Base-by-base conservation (phyloP, 2,888 invertebrate genomes). In the Pecten maximus region DNA sequence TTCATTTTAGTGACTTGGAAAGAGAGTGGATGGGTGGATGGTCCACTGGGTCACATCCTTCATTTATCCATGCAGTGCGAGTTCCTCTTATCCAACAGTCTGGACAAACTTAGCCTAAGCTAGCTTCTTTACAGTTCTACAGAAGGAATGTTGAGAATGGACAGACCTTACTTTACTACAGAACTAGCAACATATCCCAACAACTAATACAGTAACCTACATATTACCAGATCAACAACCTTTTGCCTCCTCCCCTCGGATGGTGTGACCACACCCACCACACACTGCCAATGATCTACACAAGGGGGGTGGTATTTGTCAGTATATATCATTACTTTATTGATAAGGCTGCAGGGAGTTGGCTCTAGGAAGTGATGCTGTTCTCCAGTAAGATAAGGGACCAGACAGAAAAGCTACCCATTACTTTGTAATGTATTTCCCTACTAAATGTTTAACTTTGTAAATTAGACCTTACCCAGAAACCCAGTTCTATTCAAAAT, bases 261-360 rank as follows among this genome's bases (percentile, higher is more conserved):
- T 16, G 35, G 28, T 1, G 12, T 35, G 74, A 74, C 74, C 74
- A 74, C 28, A 74, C 74, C 74, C 74, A 74, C 74, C 35, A 3
- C 8, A 6, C 60, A n/a, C 4, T 60, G 60, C 23, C 54, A n/a
- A 2, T 54, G 74, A 0, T 60, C 60, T n/a, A 60, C n/a, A 60
- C 60, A 23, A 12, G 12, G n/a, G 8, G 6, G 35, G 6, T 74
- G 74, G 28, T 10, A 35, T 74, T 35, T 74, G 74, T 74, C 10
- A 74, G 74, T 74, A 16, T 74, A 74, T 74, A 74, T 74, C 74
- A 74, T 10, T 28, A 0, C 74, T 74, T n/a, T 74, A 74, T 28
- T 74, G 74, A 74, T 74, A 74, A 74, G 74, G 35, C 23, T n/a
- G n/a, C n/a, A 15, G 74, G 74, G 74, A 74, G 74, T 74, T 74